Evolutionary conservation across 30 jellyfish, hydroid and myxozoan genomes (phyloP).

Genomic region (Turritopsis dohrnii): DNA sequence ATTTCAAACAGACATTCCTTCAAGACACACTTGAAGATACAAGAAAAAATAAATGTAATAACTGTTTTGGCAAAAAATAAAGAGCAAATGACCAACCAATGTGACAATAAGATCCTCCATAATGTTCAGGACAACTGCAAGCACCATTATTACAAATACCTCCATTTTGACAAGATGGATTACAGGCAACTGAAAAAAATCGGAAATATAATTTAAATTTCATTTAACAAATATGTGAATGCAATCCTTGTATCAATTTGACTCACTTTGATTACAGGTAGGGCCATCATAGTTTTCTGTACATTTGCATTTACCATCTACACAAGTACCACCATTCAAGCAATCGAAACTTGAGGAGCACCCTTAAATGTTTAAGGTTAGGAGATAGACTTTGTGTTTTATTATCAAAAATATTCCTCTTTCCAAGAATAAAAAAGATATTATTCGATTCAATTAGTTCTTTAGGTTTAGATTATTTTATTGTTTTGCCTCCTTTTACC

Average conservation of each 20-base stretch:
- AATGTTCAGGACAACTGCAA: constrained; percentile 52
- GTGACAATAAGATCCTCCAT: constrained; percentile 56
- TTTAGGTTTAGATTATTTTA: too few relatives aligned
- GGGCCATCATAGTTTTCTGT: constrained; percentile 52
- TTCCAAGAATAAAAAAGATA: too few relatives aligned
- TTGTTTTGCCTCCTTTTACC: too few relatives aligned
- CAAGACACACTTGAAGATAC: too few relatives aligned
- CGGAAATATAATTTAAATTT: too few relatives aligned
- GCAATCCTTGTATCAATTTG: neutral
- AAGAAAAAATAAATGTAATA: constrained; percentile 1
- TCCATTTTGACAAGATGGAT: constrained; percentile 61
- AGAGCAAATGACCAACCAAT: constrained; percentile 30
- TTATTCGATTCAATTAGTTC: too few relatives aligned
- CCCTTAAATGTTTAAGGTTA: neutral
- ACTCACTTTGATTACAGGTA: constrained; percentile 69
- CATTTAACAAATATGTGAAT: too few relatives aligned
- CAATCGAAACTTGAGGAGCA: constrained; percentile 24
- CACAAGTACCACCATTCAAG: constrained; percentile 58
- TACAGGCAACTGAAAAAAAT: constrained; percentile 39
- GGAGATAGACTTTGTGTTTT: too few relatives aligned
- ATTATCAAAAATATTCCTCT: too few relatives aligned
- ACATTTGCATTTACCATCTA: constrained; percentile 52
- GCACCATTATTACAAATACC: constrained; percentile 61
- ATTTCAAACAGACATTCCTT: too few relatives aligned
- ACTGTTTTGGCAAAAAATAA: neutral